phyloP scores from a whole-genome alignment of 2,797 vertebrate species.

The Sternotherus odoratus region DNA sequence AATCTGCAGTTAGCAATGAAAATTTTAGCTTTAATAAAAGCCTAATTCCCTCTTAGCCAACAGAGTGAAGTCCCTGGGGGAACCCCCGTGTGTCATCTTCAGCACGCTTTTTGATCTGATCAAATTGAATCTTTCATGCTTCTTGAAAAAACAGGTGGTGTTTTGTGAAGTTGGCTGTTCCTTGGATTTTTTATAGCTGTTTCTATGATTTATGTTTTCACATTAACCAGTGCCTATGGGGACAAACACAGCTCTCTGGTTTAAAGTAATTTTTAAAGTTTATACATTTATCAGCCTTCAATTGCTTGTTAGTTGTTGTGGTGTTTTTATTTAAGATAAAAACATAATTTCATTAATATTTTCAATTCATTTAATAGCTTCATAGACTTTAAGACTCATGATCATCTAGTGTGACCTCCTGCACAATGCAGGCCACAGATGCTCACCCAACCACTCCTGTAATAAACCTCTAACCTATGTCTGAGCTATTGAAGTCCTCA shows the following conservation, averaged over 20 bases:
- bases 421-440: too few relatives aligned
- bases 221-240: not conserved
- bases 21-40: slow-evolving; percentile 41
- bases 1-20: slow-evolving; percentile 15
- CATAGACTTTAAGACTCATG: too few relatives aligned
- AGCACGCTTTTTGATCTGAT: slow-evolving; percentile 46
- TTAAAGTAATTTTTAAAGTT: slow-evolving; percentile 10
- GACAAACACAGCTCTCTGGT: not conserved
- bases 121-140: slow-evolving; percentile 58
- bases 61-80: slow-evolving; percentile 13
- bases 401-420: too few relatives aligned
- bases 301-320: not conserved
- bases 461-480: too few relatives aligned
- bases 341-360: not conserved
- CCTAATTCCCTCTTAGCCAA: not conserved
- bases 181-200: slow-evolving; percentile 21
- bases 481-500: too few relatives aligned
- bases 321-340: not conserved
- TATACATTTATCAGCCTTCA: not conserved
- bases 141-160: slow-evolving; percentile 47
- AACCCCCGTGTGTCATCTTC: not conserved
- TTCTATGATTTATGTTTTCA: slow-evolving; percentile 52
- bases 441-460: too few relatives aligned
- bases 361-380: not conserved
- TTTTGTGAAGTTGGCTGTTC: slow-evolving; percentile 26